phyloP scores from a whole-genome alignment of 2,888 invertebrate genomes.

The Rhagonycha fulva region DNA sequence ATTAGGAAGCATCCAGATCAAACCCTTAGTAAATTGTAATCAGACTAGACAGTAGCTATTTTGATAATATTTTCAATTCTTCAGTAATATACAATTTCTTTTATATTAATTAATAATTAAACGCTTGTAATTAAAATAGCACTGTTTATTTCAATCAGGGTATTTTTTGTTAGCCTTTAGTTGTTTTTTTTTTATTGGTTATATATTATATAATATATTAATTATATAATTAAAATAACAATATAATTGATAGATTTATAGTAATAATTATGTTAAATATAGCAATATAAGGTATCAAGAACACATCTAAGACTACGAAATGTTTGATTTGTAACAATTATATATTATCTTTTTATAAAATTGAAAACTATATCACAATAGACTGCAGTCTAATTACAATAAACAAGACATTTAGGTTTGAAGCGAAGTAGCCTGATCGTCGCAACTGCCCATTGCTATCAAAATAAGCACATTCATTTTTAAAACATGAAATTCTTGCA shows the following conservation, averaged over 20 bases:
- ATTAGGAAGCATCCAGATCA: constrained; percentile 54
- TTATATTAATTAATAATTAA: too few species aligned
- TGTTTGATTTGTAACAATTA: background rate
- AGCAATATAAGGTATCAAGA: too few species aligned
- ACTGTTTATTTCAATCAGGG: too few species aligned
- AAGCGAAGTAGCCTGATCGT: constrained; percentile 52
- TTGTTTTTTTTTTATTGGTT: too few species aligned
- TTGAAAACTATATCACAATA: background rate
- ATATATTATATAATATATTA: too few species aligned
- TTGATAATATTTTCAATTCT: background rate
- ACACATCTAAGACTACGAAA: background rate
- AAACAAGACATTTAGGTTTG: constrained; percentile 48
- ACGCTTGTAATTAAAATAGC: too few species aligned
- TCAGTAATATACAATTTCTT: background rate
- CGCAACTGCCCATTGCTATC: constrained; percentile 56
- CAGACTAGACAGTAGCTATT: constrained; percentile 38
- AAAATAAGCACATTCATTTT: constrained; percentile 33
- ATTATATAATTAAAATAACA: too few species aligned
- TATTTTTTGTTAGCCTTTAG: too few species aligned
- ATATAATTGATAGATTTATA: too few species aligned
- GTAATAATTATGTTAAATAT: too few species aligned
- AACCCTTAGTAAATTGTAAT: constrained; percentile 51
- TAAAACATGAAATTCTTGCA: constrained; percentile 34
- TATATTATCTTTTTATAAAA: background rate
- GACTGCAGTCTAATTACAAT: constrained; percentile 47